These are phyloP conservation scores for Arrhopalites spinosus DNA, from an alignment of 2,888 invertebrate genomes.

Conservation along the genomic window DNA sequence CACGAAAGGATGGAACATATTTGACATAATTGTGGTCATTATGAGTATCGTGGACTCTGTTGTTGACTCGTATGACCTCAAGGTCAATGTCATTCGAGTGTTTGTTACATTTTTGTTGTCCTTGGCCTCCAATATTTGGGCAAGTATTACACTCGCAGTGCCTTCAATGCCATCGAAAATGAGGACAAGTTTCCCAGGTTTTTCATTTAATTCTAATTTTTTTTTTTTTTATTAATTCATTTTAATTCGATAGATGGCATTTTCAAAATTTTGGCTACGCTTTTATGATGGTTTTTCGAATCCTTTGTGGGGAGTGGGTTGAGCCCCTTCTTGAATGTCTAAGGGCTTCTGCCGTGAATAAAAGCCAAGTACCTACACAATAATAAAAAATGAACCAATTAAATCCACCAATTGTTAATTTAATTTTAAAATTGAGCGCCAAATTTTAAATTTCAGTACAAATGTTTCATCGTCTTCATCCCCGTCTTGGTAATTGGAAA, in stretches of 20 bases:
- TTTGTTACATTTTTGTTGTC: constrained; percentile 33
- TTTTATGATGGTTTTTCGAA: constrained; percentile 98
- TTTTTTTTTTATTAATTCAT: background rate
- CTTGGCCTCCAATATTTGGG: constrained; percentile 30
- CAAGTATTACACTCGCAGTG: constrained; percentile 4
- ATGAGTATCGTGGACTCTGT: constrained; percentile 84
- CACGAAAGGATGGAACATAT: constrained; percentile 93
- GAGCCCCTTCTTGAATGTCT: constrained; percentile 93
- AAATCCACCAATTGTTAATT: too few relatives aligned
- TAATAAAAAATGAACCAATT: background rate
- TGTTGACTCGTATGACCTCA: constrained; percentile 67
- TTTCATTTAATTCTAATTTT: background rate
- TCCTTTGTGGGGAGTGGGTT: constrained; percentile 96
- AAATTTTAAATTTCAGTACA: constrained; percentile 65
- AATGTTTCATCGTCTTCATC: constrained; percentile 91
- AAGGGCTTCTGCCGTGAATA: background rate
- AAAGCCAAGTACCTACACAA: background rate
- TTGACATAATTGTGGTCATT: constrained; percentile 90
- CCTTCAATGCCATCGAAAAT: constrained; percentile 14
- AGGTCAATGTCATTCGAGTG: constrained; percentile 74
- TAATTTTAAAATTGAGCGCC: background rate
- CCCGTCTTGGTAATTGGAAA: constrained; percentile 95
- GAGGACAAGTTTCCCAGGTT: constrained; percentile 26
- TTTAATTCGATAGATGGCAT: constrained; percentile 81
- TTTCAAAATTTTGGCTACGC: constrained; percentile 97